Percentiles rank a stretch among this genome's conserved stretches.
These are phyloP conservation scores for Polydrusus tereticollis DNA, from an alignment of 2,888 invertebrate species.

Conservation along the genomic window DNA sequence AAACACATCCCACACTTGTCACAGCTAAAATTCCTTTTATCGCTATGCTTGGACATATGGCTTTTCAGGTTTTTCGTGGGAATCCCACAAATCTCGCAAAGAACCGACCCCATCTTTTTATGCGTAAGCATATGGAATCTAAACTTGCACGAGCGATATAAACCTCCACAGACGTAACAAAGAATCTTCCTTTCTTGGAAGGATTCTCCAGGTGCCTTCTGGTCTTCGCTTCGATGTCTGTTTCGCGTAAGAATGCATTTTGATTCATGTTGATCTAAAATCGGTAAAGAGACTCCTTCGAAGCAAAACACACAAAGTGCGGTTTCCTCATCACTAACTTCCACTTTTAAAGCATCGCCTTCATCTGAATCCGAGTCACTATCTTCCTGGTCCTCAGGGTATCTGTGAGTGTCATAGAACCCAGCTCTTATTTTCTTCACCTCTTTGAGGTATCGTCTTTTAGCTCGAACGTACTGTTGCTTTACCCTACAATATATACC, in stretches of 20 bases:
- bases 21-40: constrained; percentile 65
- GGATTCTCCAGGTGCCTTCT: too few species aligned
- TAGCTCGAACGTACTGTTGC: not conserved
- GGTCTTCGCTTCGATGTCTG: too few species aligned
- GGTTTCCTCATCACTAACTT: too few species aligned
- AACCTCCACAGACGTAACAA: not conserved
- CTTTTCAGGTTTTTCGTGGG: constrained; percentile 25
- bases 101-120: not conserved
- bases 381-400: not conserved
- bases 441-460: not conserved
- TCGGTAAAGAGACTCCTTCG: not conserved
- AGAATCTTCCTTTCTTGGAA: not conserved
- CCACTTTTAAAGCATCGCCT: too few species aligned
- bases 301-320: not conserved
- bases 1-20: constrained; percentile 68
- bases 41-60: constrained; percentile 64
- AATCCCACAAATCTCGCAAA: constrained; percentile 9
- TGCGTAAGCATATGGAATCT: not conserved
- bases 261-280: not conserved
- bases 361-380: not conserved
- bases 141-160: not conserved
- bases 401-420: not conserved
- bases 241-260: too few species aligned
- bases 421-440: not conserved
- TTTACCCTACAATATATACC: not conserved